Percentiles rank a stretch among this genome's conserved stretches.
Conservation (phyloP, 2,113 vertebrate species). For the Cebidichthys violaceus region DNA sequence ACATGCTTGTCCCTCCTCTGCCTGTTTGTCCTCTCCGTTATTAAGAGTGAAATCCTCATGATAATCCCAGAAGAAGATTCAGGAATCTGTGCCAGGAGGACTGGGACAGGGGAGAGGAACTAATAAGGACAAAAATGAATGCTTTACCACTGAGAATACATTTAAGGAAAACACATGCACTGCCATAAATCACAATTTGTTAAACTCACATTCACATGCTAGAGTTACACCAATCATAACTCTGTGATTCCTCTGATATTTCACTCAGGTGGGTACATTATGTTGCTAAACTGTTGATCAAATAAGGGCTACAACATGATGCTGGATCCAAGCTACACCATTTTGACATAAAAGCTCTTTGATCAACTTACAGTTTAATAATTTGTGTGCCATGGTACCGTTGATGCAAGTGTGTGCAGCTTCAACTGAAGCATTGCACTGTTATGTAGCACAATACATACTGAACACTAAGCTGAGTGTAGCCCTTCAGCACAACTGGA, state of each 20-base stretch:
- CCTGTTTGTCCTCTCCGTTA: slow-evolving; percentile 40
- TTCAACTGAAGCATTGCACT: neutral
- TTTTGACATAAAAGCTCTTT: slow-evolving; percentile 10
- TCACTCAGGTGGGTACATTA: neutral
- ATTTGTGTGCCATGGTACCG: neutral
- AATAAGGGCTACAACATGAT: neutral
- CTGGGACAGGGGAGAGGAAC: slow-evolving; percentile 39
- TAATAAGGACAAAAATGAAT: slow-evolving; percentile 49
- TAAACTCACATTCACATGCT: neutral
- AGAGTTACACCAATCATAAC: neutral
- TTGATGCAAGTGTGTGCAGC: slow-evolving; percentile 28
- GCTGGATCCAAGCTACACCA: slow-evolving; percentile 5
- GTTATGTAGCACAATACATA: neutral
- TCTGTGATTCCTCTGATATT: neutral
- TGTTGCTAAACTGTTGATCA: neutral
- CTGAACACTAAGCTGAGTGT: neutral
- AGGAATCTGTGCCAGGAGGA: slow-evolving; percentile 60
- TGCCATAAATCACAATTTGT: slow-evolving; percentile 12
- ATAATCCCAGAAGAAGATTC: slow-evolving; percentile 20
- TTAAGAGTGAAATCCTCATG: slow-evolving; percentile 32
- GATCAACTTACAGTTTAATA: slow-evolving; percentile 17
- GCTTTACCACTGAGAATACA: slow-evolving; percentile 25
- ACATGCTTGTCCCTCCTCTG: neutral
- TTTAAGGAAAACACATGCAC: slow-evolving; percentile 19
- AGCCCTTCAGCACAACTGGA: neutral